Evolutionary conservation across 2,113 vertebrate genomes (phyloP), one percentile per base, ranked within the genome.

Genomic region (Progne subis): DNA sequence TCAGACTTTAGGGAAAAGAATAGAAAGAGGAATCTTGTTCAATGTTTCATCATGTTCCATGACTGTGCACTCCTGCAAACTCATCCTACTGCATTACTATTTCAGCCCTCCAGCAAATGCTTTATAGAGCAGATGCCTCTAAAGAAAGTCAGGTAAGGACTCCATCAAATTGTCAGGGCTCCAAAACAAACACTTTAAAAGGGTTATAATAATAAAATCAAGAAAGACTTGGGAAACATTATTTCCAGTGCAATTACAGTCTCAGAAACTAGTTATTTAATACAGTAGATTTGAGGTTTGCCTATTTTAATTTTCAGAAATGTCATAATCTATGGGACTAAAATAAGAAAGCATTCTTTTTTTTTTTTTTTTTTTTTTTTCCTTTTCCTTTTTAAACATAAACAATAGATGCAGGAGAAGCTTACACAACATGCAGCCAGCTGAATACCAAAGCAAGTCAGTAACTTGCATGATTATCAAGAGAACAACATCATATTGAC

Each of bases 11-110:
- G 31, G 67, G n/a, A 74, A 76, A 79, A 72, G 1, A 64, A 52
- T 18, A 64, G 47, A 47, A 91, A 86, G n/a, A 74, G 12, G 23
- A 18, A 67, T 16, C 12, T 2, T 28, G 34, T 60, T 26, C n/a
- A 61, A 26, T 18, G 24, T 46, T 91, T 57, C 0, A 0, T n/a
- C 2, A 0, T 28, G 9, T 34, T 74, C 52, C 31, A 1, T 11
- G 37, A 14, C n/a, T 19, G 31, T 31, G 41, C 24, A 26, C 20
- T 69, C 61, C 63, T 39, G 23, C 26, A 52, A 56, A 47, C 12
- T 24, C 17, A 15, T 32, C 50, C 56, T 70, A 14, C 17, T 39
- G 5, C 24, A n/a, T 18, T 39, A 31, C 21, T 29, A 70, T 19
- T 81, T 64, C 75, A 56, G 21, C 47, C 57, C 64, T 68, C 49